Conservation (phyloP, 2,797 vertebrate species). For the Iguana delicatissima region DNA sequence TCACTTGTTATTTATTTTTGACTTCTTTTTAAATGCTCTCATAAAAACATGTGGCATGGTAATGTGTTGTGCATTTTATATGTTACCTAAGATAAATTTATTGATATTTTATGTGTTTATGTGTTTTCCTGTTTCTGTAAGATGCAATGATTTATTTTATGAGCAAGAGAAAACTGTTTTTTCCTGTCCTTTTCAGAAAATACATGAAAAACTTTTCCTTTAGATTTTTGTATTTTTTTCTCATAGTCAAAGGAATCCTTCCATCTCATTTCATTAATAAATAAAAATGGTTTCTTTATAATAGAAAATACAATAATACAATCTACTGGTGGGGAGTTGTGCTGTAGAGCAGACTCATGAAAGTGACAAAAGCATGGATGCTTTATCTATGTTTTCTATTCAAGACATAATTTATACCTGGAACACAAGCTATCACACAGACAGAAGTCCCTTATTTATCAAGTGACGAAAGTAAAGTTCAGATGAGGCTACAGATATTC, state of each 20-base stretch:
- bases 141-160: constrained; percentile 6
- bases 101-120: background rate
- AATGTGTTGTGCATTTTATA: background rate
- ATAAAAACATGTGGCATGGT: background rate
- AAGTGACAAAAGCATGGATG: constrained; percentile 66
- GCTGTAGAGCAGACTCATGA: constrained; percentile 64
- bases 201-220: background rate
- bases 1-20: constrained; percentile 3
- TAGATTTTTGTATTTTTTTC: background rate
- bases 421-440: constrained; percentile 65
- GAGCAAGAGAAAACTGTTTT: background rate
- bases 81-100: background rate
- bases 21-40: background rate
- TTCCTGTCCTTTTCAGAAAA: too few relatives aligned
- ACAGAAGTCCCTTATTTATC: constrained; percentile 74
- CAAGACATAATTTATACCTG: constrained; percentile 63
- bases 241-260: background rate
- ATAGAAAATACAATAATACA: constrained; percentile 3
- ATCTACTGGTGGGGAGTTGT: constrained; percentile 15
- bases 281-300: constrained; percentile 33
- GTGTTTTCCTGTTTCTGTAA: background rate
- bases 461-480: constrained; percentile 79
- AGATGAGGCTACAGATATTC: constrained; percentile 78
- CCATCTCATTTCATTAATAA: background rate
- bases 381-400: constrained; percentile 71